Percentiles rank a stretch among this genome's conserved stretches.
These are phyloP conservation scores for Protobothrops flavoviridis DNA, from an alignment of 2,113 vertebrate species.

Conservation along the genomic window DNA sequence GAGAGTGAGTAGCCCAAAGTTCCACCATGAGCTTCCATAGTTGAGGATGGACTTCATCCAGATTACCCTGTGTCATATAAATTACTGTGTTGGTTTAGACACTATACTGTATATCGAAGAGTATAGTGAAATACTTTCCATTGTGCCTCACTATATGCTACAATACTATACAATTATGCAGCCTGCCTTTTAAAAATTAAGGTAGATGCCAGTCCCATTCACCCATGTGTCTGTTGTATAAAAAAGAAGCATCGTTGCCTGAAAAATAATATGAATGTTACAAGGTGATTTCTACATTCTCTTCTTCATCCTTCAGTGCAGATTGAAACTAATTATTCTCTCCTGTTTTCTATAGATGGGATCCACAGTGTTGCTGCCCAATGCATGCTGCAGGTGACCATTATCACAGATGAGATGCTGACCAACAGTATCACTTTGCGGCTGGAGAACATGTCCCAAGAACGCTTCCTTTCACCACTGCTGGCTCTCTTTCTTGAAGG, in stretches of 20 bases:
- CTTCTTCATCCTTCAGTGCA: not conserved
- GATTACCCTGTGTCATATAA: not conserved
- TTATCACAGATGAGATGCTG: conserved; percentile 96
- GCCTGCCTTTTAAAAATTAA: too few relatives aligned
- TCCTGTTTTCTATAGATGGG: conserved; percentile 70
- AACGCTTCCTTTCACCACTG: conserved; percentile 89
- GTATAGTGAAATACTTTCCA: not conserved
- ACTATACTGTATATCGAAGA: not conserved
- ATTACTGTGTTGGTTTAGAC: not conserved
- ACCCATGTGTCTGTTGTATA: not conserved
- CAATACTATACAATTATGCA: not conserved
- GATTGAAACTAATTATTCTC: not conserved
- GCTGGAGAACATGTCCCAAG: conserved; percentile 90
- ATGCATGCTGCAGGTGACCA: conserved; percentile 89
- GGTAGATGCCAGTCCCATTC: not conserved
- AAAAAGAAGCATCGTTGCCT: not conserved
- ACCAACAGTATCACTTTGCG: conserved; percentile 95
- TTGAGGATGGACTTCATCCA: not conserved
- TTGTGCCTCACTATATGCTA: not conserved
- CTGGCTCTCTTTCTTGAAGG: conserved; percentile 89
- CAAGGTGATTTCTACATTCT: not conserved
- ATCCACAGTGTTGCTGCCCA: conserved; percentile 87
- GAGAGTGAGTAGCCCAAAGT: not conserved
- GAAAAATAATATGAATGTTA: rapidly evolving
- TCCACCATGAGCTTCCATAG: not conserved